Percentiles rank a stretch among this genome's conserved stretches.
phyloP scores from a whole-genome alignment of 92 coral and sea anemone species.

The Zoanthus gigantus region DNA sequence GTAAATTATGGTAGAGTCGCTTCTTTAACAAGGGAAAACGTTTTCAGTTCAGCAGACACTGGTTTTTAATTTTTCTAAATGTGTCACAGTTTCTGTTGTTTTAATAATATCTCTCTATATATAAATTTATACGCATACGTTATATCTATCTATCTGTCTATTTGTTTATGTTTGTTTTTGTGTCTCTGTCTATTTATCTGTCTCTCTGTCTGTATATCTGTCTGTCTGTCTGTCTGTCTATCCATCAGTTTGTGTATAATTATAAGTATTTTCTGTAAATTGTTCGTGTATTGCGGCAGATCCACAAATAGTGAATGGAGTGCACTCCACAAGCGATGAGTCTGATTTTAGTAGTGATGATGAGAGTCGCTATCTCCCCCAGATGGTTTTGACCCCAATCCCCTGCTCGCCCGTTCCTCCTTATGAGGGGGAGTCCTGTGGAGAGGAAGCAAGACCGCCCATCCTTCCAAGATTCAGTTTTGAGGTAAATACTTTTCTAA shows the following conservation, averaged over 20 bases:
- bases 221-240: no score
- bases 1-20: no score
- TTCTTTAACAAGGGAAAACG: no score
- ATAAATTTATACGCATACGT: no score
- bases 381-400: slow-evolving; percentile 90
- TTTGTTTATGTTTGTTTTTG: no score
- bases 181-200: no score
- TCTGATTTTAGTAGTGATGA: slow-evolving; percentile 87
- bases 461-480: slow-evolving; percentile 84
- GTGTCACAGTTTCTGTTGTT: no score
- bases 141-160: no score
- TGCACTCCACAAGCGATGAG: slow-evolving; percentile 56
- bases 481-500: slow-evolving; percentile 59
- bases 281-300: slow-evolving; percentile 3
- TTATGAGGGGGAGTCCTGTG: slow-evolving; percentile 52
- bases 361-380: slow-evolving; percentile 91
- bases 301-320: slow-evolving; percentile 67
- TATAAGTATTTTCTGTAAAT: background rate
- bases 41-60: no score
- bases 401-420: slow-evolving; percentile 86
- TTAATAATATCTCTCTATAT: no score
- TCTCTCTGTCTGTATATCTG: no score
- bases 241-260: background rate
- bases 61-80: no score
- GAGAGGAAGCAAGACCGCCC: slow-evolving; percentile 59